These are phyloP conservation scores for Spodoptera frugiperda DNA, from an alignment of 1,140 invertebrate species.

Conservation along the genomic window DNA sequence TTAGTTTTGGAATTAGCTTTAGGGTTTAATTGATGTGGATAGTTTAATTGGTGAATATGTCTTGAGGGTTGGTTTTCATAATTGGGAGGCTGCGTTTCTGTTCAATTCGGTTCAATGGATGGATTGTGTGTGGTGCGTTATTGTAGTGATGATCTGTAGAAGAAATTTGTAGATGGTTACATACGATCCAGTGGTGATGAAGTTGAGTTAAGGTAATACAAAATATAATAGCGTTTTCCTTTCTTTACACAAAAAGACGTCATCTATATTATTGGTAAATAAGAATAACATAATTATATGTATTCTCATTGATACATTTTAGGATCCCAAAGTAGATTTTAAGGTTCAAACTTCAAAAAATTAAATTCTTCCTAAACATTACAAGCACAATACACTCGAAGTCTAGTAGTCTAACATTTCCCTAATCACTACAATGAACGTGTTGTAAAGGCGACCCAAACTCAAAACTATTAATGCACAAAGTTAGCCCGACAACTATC, in stretches of 20 bases:
- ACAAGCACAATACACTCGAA: no score
- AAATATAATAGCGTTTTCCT: background rate
- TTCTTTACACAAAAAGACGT: background rate
- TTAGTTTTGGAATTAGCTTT: constrained; percentile 47
- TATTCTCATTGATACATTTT: no score
- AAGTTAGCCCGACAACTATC: constrained; percentile 25
- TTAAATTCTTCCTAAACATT: background rate
- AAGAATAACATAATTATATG: background rate
- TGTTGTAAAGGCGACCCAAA: constrained; percentile 17
- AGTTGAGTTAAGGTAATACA: background rate
- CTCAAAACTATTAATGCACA: constrained; percentile 16
- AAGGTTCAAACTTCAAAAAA: background rate
- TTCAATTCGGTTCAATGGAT: background rate
- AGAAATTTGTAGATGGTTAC: no score
- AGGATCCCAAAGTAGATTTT: background rate
- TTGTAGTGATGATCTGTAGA: background rate
- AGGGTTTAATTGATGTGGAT: constrained; percentile 48
- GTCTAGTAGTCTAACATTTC: background rate
- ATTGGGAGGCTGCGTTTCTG: background rate
- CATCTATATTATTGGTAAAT: background rate
- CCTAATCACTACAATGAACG: constrained; percentile 6
- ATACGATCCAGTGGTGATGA: background rate
- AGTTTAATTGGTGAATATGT: constrained; percentile 45
- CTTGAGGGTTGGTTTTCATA: constrained; percentile 1
- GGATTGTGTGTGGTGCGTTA: background rate